A percentile compares a stretch with the other conserved stretches of the same genome.
Conservation (phyloP, 2,888 invertebrate species). For the Siphonodentalium dalli region DNA sequence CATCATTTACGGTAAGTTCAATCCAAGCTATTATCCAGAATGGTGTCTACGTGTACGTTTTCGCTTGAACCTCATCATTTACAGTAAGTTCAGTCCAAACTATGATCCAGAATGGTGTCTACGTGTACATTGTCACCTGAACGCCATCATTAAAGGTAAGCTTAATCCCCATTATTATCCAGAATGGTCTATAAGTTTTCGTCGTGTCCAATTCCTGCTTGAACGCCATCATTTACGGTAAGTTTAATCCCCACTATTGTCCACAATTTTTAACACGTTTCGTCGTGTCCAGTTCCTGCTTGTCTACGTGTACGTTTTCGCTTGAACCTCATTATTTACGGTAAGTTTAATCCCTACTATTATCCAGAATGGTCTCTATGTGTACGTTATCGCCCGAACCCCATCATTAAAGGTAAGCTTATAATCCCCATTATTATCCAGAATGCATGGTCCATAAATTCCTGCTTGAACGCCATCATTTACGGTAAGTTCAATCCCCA, state of each 20-base stretch:
- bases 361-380: conserved; percentile 83
- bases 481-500: conserved; percentile 84
- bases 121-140: conserved; percentile 93
- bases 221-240: conserved; percentile 94
- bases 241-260: conserved; percentile 78
- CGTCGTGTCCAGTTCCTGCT: too few species aligned
- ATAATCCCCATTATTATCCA: conserved; percentile 81
- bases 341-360: conserved; percentile 77
- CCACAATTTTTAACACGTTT: too few species aligned
- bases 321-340: conserved; percentile 94
- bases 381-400: conserved; percentile 95
- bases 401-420: conserved; percentile 86
- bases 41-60: conserved; percentile 89
- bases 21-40: conserved; percentile 83
- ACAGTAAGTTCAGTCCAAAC: conserved; percentile 80
- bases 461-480: conserved; percentile 94
- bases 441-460: conserved; percentile 90
- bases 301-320: conserved; percentile 91
- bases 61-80: conserved; percentile 93
- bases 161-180: conserved; percentile 79
- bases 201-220: conserved; percentile 96
- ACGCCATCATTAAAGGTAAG: conserved; percentile 89
- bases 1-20: conserved; percentile 85
- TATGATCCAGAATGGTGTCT: conserved; percentile 83
- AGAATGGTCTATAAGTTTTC: conserved; percentile 88